These are phyloP conservation scores for Geopemphigus sp. DNA, from an alignment of 1,140 invertebrate genomes.

Conservation along the genomic window DNA sequence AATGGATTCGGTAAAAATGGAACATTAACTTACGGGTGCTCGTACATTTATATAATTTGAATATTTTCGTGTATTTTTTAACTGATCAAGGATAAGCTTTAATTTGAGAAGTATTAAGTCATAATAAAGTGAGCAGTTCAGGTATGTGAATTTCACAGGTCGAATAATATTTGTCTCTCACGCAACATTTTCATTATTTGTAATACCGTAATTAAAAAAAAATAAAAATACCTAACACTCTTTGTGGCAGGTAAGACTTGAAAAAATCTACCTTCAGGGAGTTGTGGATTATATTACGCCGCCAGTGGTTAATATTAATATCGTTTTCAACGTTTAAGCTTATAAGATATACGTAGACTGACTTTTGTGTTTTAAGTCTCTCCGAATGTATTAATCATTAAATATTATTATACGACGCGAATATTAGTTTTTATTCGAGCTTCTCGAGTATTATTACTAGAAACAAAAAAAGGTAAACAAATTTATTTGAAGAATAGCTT, in stretches of 20 bases:
- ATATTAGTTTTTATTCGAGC: too few relatives aligned
- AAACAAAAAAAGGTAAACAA: too few relatives aligned
- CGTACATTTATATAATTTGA: background rate
- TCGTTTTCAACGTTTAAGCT: too few relatives aligned
- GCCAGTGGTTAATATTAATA: too few relatives aligned
- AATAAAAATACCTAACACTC: background rate
- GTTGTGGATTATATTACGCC: too few relatives aligned
- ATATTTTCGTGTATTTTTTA: background rate
- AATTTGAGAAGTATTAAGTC: slow-evolving; percentile 4
- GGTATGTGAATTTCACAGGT: background rate
- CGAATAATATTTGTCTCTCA: background rate
- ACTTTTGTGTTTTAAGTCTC: too few relatives aligned
- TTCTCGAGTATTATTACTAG: too few relatives aligned
- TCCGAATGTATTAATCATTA: too few relatives aligned
- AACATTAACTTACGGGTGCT: background rate
- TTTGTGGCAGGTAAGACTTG: background rate
- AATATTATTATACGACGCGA: too few relatives aligned
- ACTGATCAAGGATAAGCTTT: slow-evolving; percentile 3
- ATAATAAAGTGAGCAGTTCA: background rate
- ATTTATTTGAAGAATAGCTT: too few relatives aligned
- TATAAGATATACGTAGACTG: too few relatives aligned
- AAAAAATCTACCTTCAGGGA: background rate
- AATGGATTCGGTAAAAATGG: background rate
- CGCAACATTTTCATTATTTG: slow-evolving; percentile 8
- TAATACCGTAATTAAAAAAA: background rate